A percentile compares a stretch with the other conserved stretches of the same genome.
Evolutionary conservation across 1,140 invertebrate species (phyloP).

Genomic region (Drosophila asahinai): DNA sequence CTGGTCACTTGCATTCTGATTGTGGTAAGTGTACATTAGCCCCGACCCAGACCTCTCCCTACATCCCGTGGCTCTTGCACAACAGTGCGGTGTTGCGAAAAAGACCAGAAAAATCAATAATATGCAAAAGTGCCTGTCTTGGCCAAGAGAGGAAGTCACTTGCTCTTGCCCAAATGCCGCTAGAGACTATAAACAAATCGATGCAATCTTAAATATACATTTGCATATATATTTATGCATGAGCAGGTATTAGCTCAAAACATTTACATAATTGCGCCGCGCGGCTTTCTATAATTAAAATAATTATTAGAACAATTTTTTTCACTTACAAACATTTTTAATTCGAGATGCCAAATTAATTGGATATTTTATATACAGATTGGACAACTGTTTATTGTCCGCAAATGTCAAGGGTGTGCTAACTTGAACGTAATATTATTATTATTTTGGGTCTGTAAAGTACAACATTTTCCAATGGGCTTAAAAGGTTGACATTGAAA

Average conservation of each 20-base stretch:
- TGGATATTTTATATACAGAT: background rate
- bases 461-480: background rate
- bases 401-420: background rate
- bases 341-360: constrained; percentile 2
- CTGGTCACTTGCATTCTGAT: constrained; percentile 71
- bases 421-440: background rate
- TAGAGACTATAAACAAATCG: constrained; percentile 28
- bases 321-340: background rate
- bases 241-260: background rate
- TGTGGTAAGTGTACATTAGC: constrained; percentile 53
- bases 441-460: background rate
- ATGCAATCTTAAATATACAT: constrained; percentile 24
- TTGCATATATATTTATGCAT: constrained; percentile 21
- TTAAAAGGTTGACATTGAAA: background rate
- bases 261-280: constrained; percentile 32
- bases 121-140: constrained; percentile 17
- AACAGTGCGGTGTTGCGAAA: constrained; percentile 23
- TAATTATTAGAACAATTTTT: background rate
- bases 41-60: constrained; percentile 5
- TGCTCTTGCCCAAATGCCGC: constrained; percentile 8
- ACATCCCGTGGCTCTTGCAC: constrained; percentile 34
- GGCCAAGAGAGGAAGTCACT: constrained; percentile 16
- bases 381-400: background rate
- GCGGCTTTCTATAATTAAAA: background rate
- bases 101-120: constrained; percentile 51